Percentiles rank a stretch among this genome's conserved stretches.
phyloP scores from a whole-genome alignment of 2,888 invertebrate species.

The Torymus texanus region DNA sequence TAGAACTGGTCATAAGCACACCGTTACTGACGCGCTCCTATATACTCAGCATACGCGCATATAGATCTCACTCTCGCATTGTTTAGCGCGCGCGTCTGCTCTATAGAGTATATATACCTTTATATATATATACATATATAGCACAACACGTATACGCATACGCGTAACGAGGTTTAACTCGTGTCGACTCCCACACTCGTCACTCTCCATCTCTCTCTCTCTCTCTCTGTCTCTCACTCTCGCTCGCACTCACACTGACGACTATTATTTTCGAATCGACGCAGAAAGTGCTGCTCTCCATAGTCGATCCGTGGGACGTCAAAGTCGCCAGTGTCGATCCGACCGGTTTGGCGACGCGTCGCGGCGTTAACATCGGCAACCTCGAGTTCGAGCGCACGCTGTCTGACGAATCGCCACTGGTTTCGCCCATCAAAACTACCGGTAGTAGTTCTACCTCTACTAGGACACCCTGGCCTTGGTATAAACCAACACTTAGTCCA shows the following conservation, averaged over 20 bases:
- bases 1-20: no score
- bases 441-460: background rate
- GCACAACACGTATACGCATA: no score
- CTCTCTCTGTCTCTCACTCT: conserved; percentile 3
- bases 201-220: conserved; percentile 8
- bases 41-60: no score
- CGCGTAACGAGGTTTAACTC: no score
- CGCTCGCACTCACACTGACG: background rate
- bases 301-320: conserved; percentile 73
- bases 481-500: conserved; percentile 63
- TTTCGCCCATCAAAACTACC: background rate
- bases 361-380: conserved; percentile 47
- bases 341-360: conserved; percentile 66
- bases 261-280: conserved; percentile 10
- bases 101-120: no score
- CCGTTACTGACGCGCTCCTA: no score
- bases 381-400: conserved; percentile 23
- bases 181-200: no score
- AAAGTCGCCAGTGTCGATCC: conserved; percentile 72
- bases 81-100: no score
- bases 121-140: no score
- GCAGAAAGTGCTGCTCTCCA: conserved; percentile 71
- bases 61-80: no score
- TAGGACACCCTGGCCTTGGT: conserved; percentile 71
- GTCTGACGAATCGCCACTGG: conserved; percentile 11